These are phyloP conservation scores for Platyscapa corneri DNA, from an alignment of 1,140 invertebrate species.

Conservation along the genomic window DNA sequence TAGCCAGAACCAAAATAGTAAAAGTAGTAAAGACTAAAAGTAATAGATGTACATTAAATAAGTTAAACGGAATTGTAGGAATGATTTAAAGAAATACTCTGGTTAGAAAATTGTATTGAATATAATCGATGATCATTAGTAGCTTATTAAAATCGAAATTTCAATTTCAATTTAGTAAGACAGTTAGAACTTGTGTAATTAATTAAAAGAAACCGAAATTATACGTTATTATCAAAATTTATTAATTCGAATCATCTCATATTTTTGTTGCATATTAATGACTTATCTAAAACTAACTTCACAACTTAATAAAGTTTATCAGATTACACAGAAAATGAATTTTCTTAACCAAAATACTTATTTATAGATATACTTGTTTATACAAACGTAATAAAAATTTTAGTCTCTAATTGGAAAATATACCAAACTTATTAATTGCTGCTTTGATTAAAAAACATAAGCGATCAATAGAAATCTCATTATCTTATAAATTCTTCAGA, in stretches of 20 bases:
- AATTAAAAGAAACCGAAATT: too few relatives aligned
- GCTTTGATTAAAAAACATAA: neutral
- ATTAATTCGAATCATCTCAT: too few relatives aligned
- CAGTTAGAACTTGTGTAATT: too few relatives aligned
- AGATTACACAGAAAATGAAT: neutral
- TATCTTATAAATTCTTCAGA: neutral
- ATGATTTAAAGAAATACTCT: slow-evolving; percentile 12
- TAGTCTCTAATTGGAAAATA: neutral
- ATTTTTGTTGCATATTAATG: too few relatives aligned
- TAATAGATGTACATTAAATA: neutral
- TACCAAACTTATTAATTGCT: neutral
- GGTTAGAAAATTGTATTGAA: slow-evolving; percentile 28
- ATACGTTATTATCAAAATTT: too few relatives aligned
- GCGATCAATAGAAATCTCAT: too few relatives aligned
- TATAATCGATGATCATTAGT: neutral
- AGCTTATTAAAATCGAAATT: too few relatives aligned
- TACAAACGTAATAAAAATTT: neutral
- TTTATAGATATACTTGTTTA: neutral
- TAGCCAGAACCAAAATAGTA: slow-evolving; percentile 43
- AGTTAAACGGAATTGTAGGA: neutral
- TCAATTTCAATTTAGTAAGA: too few relatives aligned
- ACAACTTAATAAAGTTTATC: too few relatives aligned
- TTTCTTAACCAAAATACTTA: too few relatives aligned
- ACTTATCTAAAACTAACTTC: too few relatives aligned
- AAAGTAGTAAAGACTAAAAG: slow-evolving; percentile 13